A percentile compares a stretch with the other conserved stretches of the same genome.
These are phyloP conservation scores for Mugil cephalus DNA, from an alignment of 2,113 vertebrate species.

Conservation along the genomic window DNA sequence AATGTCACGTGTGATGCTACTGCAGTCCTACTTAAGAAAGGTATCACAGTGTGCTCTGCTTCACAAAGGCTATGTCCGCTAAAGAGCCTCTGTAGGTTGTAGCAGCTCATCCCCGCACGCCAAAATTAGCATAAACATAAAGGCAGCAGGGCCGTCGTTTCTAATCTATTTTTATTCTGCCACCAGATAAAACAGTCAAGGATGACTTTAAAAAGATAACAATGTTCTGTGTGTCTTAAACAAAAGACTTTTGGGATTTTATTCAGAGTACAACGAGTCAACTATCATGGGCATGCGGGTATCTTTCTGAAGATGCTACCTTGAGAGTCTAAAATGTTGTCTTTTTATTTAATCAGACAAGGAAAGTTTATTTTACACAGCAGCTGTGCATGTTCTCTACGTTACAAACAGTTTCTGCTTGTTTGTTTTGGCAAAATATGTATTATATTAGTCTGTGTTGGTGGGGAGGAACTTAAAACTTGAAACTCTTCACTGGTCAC, in stretches of 20 bases:
- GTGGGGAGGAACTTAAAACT: too few relatives aligned
- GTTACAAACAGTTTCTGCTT: too few relatives aligned
- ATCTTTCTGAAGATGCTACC: too few relatives aligned
- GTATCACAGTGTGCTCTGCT: conserved; percentile 57
- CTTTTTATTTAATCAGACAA: too few relatives aligned
- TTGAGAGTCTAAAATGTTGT: too few relatives aligned
- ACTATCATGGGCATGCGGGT: too few relatives aligned
- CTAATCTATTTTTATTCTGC: conserved; percentile 40
- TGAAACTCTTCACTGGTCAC: too few relatives aligned
- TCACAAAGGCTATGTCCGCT: conserved; percentile 16
- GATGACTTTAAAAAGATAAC: conserved; percentile 8
- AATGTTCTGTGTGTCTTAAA: conserved; percentile 10
- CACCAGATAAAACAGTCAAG: neutral
- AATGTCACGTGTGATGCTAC: conserved; percentile 92
- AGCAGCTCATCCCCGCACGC: conserved; percentile 16
- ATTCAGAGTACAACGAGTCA: too few relatives aligned
- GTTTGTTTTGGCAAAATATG: too few relatives aligned
- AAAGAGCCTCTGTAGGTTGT: conserved; percentile 28
- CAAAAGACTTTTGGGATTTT: neutral
- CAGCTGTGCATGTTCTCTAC: too few relatives aligned
- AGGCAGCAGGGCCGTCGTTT: conserved; percentile 11
- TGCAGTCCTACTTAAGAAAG: conserved; percentile 94
- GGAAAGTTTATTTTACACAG: too few relatives aligned
- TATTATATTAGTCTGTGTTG: too few relatives aligned
- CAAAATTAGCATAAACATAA: conserved; percentile 42